A percentile compares a stretch with the other conserved stretches of the same genome.
Conservation (phyloP, 2,113 vertebrate genomes). For the Rhynchopsitta pachyrhyncha region DNA sequence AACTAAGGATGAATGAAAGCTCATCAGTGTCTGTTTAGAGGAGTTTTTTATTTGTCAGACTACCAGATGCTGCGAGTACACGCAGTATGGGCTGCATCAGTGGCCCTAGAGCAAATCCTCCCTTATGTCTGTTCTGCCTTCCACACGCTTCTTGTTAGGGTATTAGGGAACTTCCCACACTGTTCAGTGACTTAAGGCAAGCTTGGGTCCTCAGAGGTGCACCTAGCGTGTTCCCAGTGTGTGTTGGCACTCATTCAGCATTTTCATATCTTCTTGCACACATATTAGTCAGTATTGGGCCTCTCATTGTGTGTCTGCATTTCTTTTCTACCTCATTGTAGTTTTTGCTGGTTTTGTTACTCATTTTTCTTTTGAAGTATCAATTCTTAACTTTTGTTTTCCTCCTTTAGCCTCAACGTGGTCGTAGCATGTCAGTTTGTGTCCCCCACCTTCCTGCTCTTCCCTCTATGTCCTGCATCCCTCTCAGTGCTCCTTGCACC, state of each 20-base stretch:
- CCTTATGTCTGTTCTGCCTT: not conserved
- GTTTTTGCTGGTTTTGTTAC: slow-evolving; percentile 50
- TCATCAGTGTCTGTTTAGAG: not conserved
- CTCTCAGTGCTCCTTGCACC: slow-evolving; percentile 86
- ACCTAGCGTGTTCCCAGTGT: slow-evolving; percentile 1
- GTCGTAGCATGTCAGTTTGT: slow-evolving; percentile 98
- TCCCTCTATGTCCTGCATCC: slow-evolving; percentile 78
- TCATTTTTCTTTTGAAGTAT: slow-evolving; percentile 56
- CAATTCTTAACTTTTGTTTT: slow-evolving; percentile 78
- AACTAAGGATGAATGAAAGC: not conserved
- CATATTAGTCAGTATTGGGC: not conserved
- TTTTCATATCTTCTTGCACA: not conserved
- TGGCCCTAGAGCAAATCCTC: not conserved
- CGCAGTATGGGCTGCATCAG: not conserved
- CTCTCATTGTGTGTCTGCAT: slow-evolving; percentile 42
- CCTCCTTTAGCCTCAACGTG: slow-evolving; percentile 83
- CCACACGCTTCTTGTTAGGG: not conserved
- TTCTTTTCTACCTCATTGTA: slow-evolving; percentile 61
- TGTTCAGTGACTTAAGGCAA: not conserved
- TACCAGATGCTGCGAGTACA: not conserved
- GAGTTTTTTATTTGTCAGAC: not conserved
- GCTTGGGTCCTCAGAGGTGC: not conserved
- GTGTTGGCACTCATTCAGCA: slow-evolving; percentile 43
- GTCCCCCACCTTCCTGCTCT: slow-evolving; percentile 87
- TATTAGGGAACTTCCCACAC: not conserved